Base-by-base conservation (phyloP, 2,113 vertebrate species). In the Ciconia maguari region DNA sequence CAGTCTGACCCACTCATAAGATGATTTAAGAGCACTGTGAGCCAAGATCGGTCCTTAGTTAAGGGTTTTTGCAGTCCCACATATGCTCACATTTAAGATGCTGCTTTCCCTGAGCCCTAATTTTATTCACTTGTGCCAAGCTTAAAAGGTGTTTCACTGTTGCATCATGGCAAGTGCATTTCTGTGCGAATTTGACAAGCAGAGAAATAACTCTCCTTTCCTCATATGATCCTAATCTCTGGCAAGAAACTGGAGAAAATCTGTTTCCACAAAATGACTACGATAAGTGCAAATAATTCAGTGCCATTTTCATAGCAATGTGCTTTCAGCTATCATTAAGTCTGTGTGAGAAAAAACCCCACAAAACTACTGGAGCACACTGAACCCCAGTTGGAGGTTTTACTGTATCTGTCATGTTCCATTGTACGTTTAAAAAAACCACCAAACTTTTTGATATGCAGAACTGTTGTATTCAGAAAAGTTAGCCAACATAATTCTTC, bases 241-340 rank as follows among this genome's bases (percentile, higher is more conserved):
- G 42, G 66, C 29, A 93, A 88, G 60, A 83, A 95, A 76, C 19
- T 44, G 17, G 34, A 72, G 79, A 83, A 74, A 89, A 90, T 60
- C n/a, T 74, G 61, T 42, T 93, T 86, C 54, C 75, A 96, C 78
- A 74, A 94, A 96, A 97, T 77, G 13, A 74, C 85, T 68, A 49
- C 14, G 57, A 30, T 90, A 96, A 91, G 38, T 54, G 36, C 88
- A 95, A 95, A 90, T 51, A 93, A 81, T 88, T 93, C 85, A 75
- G 60, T 66, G 72, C 38, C 68, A 95, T 92, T 94, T 96, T 88
- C 75, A 88, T 17, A 76, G 61, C 13, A 7, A 77, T 76, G 44
- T 71, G 81, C 74, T 95, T 94, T 91, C 57, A 95, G 78, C 52
- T 83, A 69, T 72, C 77, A 82, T 92, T 91, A 94, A 94, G 49